Conservation (phyloP, 2,888 invertebrate genomes). For the Steinernema carpocapsae region DNA sequence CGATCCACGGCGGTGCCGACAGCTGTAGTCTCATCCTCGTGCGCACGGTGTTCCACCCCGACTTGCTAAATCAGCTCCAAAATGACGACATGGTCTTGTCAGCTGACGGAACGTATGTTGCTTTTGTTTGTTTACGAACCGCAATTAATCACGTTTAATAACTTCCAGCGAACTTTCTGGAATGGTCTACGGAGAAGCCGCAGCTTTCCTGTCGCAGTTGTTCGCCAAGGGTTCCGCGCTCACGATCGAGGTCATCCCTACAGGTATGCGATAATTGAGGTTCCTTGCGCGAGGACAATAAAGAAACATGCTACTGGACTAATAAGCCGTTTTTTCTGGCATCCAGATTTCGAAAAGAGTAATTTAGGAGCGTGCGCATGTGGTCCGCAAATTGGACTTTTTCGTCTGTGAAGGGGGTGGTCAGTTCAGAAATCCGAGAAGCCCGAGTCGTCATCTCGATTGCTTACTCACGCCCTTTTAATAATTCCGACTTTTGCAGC, state of each 20-base stretch:
- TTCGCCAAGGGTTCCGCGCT: constrained; percentile 22
- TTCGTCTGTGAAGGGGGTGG: too few relatives aligned
- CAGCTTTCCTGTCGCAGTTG: constrained; percentile 38
- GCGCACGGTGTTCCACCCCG: constrained; percentile 40
- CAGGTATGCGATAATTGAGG: constrained; percentile 33
- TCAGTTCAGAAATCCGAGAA: too few relatives aligned
- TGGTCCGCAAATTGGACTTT: too few relatives aligned
- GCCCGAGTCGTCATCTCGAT: too few relatives aligned
- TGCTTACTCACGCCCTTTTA: too few relatives aligned
- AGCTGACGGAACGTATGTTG: constrained; percentile 44
- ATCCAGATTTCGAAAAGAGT: background rate
- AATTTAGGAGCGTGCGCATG: too few relatives aligned
- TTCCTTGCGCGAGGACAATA: background rate
- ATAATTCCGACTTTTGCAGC: background rate
- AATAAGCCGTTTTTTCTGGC: constrained; percentile 8
- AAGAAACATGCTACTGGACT: constrained; percentile 15
- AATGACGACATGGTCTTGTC: constrained; percentile 44
- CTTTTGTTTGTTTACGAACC: background rate
- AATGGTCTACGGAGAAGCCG: constrained; percentile 42
- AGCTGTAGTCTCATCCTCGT: constrained; percentile 42
- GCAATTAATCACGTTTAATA: constrained; percentile 2
- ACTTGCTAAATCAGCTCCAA: constrained; percentile 36
- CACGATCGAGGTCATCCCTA: constrained; percentile 19
- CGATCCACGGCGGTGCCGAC: constrained; percentile 44
- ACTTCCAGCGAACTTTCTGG: constrained; percentile 42